These are phyloP conservation scores for Cheilosia variabilis DNA, from an alignment of 2,888 invertebrate genomes.

Conservation along the genomic window DNA sequence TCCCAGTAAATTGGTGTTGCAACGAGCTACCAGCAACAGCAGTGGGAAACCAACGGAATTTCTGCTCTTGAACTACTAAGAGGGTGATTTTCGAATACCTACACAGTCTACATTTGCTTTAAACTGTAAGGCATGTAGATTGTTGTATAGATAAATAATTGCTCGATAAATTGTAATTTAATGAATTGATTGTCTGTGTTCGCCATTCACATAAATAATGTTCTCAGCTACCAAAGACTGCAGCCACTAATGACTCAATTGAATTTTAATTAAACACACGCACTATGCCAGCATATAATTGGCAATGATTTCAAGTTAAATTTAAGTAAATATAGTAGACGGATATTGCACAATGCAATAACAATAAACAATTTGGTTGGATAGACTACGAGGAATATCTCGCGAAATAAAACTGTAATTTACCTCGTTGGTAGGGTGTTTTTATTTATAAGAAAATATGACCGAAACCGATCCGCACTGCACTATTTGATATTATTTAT, in stretches of 20 bases:
- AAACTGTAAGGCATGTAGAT: background rate
- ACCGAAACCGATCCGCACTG: background rate
- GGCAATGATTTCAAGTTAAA: conserved; percentile 6
- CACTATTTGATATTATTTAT: background rate
- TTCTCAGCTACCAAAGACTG: background rate
- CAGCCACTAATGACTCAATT: conserved; percentile 38
- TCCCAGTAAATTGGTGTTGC: conserved; percentile 23
- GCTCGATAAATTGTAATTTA: conserved; percentile 37
- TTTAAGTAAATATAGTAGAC: conserved; percentile 6
- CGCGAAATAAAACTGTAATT: background rate
- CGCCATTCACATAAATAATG: background rate
- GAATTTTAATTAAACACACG: conserved; percentile 45
- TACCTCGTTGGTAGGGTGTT: conserved; percentile 13
- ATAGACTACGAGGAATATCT: background rate
- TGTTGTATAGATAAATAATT: conserved; percentile 10
- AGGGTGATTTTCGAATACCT: conserved; percentile 5
- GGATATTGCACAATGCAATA: conserved; percentile 42
- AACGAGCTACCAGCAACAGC: background rate
- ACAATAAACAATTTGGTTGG: conserved; percentile 41
- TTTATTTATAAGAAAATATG: background rate
- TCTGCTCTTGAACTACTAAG: conserved; percentile 3
- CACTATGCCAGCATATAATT: conserved; percentile 18
- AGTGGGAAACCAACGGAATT: conserved; percentile 8
- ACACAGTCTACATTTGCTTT: background rate
- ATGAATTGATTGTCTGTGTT: conserved; percentile 28